These are phyloP conservation scores for Nineta flava DNA, from an alignment of 2,888 invertebrate genomes.

Conservation along the genomic window DNA sequence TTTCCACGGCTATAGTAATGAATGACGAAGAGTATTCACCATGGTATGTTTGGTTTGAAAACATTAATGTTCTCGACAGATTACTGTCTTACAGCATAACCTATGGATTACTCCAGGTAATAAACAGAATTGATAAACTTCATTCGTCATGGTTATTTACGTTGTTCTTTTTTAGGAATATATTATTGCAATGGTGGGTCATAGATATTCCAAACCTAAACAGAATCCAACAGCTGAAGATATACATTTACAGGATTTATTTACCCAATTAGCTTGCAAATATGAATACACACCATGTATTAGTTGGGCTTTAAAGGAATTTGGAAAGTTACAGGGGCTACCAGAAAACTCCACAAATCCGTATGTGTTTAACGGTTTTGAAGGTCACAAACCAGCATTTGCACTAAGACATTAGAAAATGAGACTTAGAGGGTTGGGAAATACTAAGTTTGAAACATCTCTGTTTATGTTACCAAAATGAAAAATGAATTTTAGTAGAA, in stretches of 20 bases:
- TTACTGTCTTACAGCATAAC: conserved; percentile 33
- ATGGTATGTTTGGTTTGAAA: conserved; percentile 44
- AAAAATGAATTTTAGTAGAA: too few relatives aligned
- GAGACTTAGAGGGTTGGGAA: too few relatives aligned
- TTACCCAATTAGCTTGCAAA: conserved; percentile 41
- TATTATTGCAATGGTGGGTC: too few relatives aligned
- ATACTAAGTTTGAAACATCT: too few relatives aligned
- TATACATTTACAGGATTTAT: conserved; percentile 18
- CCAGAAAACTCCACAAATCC: too few relatives aligned
- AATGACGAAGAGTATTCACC: conserved; percentile 48
- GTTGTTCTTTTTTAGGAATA: too few relatives aligned
- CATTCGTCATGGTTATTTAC: background rate
- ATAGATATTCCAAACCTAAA: too few relatives aligned
- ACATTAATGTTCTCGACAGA: conserved; percentile 33
- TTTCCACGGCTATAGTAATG: conserved; percentile 42
- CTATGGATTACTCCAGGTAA: conserved; percentile 33
- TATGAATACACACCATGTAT: conserved; percentile 37
- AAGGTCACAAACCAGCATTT: too few relatives aligned
- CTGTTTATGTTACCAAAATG: too few relatives aligned
- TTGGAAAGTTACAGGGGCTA: conserved; percentile 16
- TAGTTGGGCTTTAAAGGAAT: conserved; percentile 32
- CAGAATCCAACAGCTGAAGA: too few relatives aligned
- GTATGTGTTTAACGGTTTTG: too few relatives aligned
- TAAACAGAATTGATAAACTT: conserved; percentile 1
- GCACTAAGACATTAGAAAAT: too few relatives aligned